Conservation (phyloP, 2,797 vertebrate species). For the Ptychadena robeensis region DNA sequence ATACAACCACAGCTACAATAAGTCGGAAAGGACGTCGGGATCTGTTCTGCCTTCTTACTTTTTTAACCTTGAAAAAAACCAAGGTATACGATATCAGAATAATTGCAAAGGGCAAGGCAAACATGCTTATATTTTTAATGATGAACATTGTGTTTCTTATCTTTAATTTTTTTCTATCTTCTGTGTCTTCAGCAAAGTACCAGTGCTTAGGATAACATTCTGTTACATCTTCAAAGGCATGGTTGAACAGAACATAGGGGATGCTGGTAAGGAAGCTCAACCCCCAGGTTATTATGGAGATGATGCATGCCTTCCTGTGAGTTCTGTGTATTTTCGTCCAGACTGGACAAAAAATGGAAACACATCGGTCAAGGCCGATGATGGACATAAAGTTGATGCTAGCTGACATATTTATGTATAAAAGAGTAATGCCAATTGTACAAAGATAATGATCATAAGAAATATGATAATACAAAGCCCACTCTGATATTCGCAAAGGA, state of each 20-base stretch:
- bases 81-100: conserved; percentile 7
- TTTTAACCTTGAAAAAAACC: neutral
- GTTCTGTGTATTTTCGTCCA: conserved; percentile 42
- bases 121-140: conserved; percentile 19
- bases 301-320: neutral
- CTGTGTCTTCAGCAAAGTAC: neutral
- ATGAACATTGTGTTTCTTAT: conserved; percentile 11
- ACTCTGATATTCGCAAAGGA: conserved; percentile 31
- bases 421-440: neutral
- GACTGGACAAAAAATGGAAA: conserved; percentile 45
- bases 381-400: conserved; percentile 46
- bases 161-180: neutral
- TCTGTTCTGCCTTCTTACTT: neutral
- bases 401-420: conserved; percentile 44
- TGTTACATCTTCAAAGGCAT: neutral
- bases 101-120: conserved; percentile 8
- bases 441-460: neutral
- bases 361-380: conserved; percentile 54
- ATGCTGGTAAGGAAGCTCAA: conserved; percentile 6
- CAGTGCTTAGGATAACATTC: conserved; percentile 23
- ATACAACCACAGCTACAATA: conserved; percentile 11
- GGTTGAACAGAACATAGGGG: conserved; percentile 14
- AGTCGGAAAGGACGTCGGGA: neutral
- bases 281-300: conserved; percentile 15
- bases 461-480: neutral